These are phyloP conservation scores for Panopea generosa DNA, from an alignment of 2,888 invertebrate species.

Conservation along the genomic window DNA sequence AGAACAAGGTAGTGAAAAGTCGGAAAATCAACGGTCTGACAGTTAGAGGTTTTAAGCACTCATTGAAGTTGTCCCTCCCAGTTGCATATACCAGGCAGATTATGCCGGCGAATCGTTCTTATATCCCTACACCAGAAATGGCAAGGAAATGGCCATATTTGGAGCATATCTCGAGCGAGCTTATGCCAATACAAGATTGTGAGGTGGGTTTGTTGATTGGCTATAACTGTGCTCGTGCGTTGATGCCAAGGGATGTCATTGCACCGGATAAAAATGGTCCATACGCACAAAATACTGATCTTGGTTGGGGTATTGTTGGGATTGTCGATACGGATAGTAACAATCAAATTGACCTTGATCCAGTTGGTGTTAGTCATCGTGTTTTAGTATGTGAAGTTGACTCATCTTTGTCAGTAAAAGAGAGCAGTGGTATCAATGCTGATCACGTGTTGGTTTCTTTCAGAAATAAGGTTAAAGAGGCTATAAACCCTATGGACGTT, in stretches of 20 bases:
- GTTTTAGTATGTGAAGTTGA: constrained; percentile 13
- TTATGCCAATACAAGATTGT: too few relatives aligned
- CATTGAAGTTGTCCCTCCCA: constrained; percentile 34
- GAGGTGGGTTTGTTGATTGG: too few relatives aligned
- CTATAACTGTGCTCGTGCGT: constrained; percentile 50
- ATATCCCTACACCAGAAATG: constrained; percentile 62
- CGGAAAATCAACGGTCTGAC: constrained; percentile 30
- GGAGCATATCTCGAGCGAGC: too few relatives aligned
- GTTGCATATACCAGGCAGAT: constrained; percentile 45
- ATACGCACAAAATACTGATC: constrained; percentile 50
- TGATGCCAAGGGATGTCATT: constrained; percentile 45
- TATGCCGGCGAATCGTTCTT: constrained; percentile 59
- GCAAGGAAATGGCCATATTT: constrained; percentile 45
- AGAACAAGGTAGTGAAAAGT: constrained; percentile 22
- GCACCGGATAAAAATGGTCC: constrained; percentile 37
- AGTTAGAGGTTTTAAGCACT: constrained; percentile 22
- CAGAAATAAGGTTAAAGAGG: constrained; percentile 5
- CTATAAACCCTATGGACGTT: constrained; percentile 9
- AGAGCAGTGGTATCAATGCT: neutral
- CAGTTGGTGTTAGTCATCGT: constrained; percentile 19
- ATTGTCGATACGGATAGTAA: constrained; percentile 4
- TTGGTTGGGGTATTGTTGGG: constrained; percentile 57
- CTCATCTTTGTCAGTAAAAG: neutral
- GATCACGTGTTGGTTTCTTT: neutral
- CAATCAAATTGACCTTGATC: neutral